Conservation (phyloP, 92 coral and sea anemone genomes). For the Meandrina meandrites region DNA sequence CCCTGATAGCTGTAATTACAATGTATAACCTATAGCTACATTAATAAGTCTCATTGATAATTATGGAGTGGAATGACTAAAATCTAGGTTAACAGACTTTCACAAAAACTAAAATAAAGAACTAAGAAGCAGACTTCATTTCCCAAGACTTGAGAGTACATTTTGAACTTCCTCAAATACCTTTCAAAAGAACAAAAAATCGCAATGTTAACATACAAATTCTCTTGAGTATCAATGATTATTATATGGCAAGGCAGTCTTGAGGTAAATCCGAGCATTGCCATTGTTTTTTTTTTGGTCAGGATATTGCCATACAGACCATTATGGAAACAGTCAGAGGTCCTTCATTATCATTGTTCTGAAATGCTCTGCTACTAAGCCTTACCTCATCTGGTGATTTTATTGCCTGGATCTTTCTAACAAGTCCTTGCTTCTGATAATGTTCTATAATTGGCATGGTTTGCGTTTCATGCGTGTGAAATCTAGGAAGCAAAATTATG, state of each 20-base stretch:
- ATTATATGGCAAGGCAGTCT: too few species aligned
- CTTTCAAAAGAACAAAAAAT: constrained; percentile 30
- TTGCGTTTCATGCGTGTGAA: constrained; percentile 84
- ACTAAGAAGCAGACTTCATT: background rate
- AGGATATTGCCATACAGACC: too few species aligned
- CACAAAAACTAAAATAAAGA: background rate
- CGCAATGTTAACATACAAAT: background rate
- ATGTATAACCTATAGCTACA: too few species aligned
- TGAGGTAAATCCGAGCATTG: too few species aligned
- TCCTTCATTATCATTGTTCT: too few species aligned
- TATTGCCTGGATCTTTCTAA: constrained; percentile 75
- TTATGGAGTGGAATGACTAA: too few species aligned
- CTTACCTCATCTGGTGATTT: constrained; percentile 78
- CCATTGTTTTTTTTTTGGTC: too few species aligned
- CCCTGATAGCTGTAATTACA: too few species aligned
- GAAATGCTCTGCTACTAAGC: background rate
- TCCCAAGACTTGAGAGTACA: constrained; percentile 42
- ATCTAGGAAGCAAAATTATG: constrained; percentile 46
- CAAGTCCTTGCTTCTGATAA: constrained; percentile 80
- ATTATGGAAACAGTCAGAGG: too few species aligned
- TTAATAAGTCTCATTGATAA: too few species aligned
- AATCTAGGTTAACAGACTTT: background rate
- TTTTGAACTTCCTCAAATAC: constrained; percentile 70
- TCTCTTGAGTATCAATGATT: too few species aligned
- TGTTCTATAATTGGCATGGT: constrained; percentile 86